Conservation (phyloP, 2,113 vertebrate genomes). For the Condylura cristata region DNA sequence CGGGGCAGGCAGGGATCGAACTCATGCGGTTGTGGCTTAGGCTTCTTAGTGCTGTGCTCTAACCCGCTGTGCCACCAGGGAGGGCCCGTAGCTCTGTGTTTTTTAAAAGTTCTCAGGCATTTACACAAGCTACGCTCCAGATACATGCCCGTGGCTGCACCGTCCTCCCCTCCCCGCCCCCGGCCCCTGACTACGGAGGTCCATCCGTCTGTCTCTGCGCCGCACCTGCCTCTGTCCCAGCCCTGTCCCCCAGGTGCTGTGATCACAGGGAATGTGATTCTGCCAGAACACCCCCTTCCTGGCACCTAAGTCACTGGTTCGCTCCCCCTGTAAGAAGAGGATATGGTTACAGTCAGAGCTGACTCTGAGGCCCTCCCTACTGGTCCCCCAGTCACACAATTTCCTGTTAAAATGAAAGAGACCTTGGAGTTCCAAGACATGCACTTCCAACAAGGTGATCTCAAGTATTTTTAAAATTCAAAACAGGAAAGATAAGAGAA, state of each 20-base stretch:
- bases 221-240: background rate
- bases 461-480: background rate
- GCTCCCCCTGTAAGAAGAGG: background rate
- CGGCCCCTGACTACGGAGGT: background rate
- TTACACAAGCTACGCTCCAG: background rate
- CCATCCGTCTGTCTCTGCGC: background rate
- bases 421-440: constrained; percentile 5
- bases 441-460: background rate
- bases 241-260: background rate
- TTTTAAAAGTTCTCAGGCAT: background rate
- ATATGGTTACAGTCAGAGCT: background rate
- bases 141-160: background rate
- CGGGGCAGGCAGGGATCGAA: too few relatives aligned
- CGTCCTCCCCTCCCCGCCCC: background rate
- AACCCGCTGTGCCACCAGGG: too few relatives aligned
- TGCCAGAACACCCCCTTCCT: background rate
- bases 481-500: background rate
- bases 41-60: too few relatives aligned
- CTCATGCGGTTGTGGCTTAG: too few relatives aligned
- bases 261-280: background rate
- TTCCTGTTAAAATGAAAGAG: constrained; percentile 13
- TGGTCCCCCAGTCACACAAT: background rate
- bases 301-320: background rate
- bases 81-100: too few relatives aligned
- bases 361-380: background rate